phyloP scores from a whole-genome alignment of 2,888 invertebrate genomes.

The Sympetrum striolatum region DNA sequence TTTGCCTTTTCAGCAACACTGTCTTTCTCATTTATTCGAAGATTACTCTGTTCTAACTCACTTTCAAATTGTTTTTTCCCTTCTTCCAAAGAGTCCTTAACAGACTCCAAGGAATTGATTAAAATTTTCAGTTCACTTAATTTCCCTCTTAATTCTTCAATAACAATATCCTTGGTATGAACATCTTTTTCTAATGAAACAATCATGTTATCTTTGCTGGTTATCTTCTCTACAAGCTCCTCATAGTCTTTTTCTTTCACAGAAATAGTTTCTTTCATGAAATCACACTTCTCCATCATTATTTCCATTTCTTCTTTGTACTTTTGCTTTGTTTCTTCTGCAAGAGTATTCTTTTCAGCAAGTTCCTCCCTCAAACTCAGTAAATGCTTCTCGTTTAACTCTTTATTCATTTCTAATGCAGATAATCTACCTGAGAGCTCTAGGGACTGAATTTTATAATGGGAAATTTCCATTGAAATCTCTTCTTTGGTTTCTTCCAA shows the following conservation, averaged over 20 bases:
- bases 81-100: background rate
- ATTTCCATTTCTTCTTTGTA: background rate
- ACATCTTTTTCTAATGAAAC: background rate
- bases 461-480: background rate
- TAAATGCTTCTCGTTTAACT: background rate
- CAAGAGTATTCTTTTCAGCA: background rate
- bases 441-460: background rate
- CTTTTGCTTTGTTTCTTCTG: background rate
- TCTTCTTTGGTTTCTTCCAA: background rate
- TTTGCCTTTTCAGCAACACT: background rate
- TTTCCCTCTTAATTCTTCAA: background rate
- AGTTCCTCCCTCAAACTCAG: background rate
- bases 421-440: background rate
- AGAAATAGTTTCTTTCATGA: background rate
- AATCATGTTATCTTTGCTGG: background rate
- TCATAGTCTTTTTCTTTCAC: background rate
- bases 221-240: background rate
- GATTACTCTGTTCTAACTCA: background rate
- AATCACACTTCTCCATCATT: background rate
- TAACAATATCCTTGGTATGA: background rate
- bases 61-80: background rate
- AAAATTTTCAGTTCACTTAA: background rate
- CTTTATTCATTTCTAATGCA: background rate
- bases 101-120: background rate
- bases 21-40: too few relatives aligned